Percentiles rank a stretch among this genome's conserved stretches.
Evolutionary conservation across 2,888 invertebrate genomes (phyloP).

Genomic region (Tiphia femorata): DNA sequence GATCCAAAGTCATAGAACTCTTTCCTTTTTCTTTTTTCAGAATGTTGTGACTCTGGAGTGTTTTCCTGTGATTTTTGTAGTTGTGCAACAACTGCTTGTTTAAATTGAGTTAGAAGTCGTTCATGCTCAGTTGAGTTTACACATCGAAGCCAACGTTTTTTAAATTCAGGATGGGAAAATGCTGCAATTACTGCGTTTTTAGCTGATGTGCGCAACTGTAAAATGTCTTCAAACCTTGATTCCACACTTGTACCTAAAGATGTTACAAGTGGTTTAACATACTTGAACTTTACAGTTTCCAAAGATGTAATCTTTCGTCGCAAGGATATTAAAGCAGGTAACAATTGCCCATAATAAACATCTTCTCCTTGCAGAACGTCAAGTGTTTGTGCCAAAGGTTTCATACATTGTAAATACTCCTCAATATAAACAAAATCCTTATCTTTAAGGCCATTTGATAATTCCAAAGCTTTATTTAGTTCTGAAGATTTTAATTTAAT

Average conservation of each 20-base stretch:
- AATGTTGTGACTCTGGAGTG: too few species aligned
- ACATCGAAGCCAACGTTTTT: slow-evolving; percentile 10
- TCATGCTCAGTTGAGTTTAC: too few species aligned
- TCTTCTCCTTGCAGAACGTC: slow-evolving; percentile 16
- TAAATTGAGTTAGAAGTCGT: too few species aligned
- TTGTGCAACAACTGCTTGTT: too few species aligned
- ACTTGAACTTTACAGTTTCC: slow-evolving; percentile 11
- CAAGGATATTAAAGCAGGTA: slow-evolving; percentile 9
- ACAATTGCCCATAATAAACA: slow-evolving; percentile 14
- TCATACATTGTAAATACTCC: slow-evolving; percentile 13
- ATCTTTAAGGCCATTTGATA: slow-evolving; percentile 6
- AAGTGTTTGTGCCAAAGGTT: slow-evolving; percentile 14
- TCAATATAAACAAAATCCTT: slow-evolving; percentile 14
- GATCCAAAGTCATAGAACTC: too few species aligned
- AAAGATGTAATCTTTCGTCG: slow-evolving; percentile 5
- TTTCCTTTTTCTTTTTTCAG: too few species aligned
- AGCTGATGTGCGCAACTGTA: slow-evolving; percentile 2
- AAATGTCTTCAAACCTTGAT: slow-evolving; percentile 9
- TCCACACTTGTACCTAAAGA: slow-evolving; percentile 5
- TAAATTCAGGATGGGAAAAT: slow-evolving; percentile 10
- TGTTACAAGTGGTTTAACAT: slow-evolving; percentile 4
- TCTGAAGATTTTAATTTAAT: not conserved
- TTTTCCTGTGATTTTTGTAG: too few species aligned
- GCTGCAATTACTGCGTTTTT: slow-evolving; percentile 13
- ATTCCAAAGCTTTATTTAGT: slow-evolving; percentile 6